Evolutionary conservation across 2,888 invertebrate species (phyloP).

Genomic region (Willowsia nigromaculata): DNA sequence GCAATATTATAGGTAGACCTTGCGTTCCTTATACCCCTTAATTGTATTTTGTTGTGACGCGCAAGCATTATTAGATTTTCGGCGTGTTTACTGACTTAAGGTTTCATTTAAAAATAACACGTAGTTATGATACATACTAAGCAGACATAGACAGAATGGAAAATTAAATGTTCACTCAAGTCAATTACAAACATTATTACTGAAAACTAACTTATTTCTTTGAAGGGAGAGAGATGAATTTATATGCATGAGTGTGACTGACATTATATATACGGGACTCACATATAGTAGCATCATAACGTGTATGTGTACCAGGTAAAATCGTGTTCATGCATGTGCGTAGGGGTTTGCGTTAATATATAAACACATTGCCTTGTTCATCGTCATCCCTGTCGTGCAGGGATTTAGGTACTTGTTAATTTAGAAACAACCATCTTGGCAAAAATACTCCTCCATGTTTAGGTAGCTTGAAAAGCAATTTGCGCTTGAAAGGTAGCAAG

Average conservation of each 20-base stretch:
- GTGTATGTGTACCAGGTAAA: too few relatives aligned
- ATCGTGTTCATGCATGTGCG: background rate
- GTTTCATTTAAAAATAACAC: background rate
- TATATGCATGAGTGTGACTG: too few relatives aligned
- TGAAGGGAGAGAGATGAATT: constrained; percentile 6
- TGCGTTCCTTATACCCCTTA: background rate
- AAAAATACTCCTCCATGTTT: background rate
- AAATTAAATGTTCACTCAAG: constrained; percentile 11
- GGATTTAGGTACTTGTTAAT: background rate
- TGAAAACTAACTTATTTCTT: background rate
- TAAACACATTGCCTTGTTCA: background rate
- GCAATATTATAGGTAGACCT: constrained; percentile 8
- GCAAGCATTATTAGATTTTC: background rate
- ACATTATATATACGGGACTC: background rate
- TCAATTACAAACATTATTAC: background rate
- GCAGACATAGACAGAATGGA: background rate
- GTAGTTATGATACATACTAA: background rate
- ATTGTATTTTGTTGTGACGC: background rate
- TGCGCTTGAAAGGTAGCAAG: background rate
- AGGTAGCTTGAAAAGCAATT: background rate
- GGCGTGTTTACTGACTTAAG: background rate
- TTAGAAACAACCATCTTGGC: background rate
- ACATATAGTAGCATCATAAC: background rate
- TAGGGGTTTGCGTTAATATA: background rate
- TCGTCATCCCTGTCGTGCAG: background rate